Evolutionary conservation across 2,888 invertebrate species (phyloP).

Genomic region (Pyrrhosoma nymphula): DNA sequence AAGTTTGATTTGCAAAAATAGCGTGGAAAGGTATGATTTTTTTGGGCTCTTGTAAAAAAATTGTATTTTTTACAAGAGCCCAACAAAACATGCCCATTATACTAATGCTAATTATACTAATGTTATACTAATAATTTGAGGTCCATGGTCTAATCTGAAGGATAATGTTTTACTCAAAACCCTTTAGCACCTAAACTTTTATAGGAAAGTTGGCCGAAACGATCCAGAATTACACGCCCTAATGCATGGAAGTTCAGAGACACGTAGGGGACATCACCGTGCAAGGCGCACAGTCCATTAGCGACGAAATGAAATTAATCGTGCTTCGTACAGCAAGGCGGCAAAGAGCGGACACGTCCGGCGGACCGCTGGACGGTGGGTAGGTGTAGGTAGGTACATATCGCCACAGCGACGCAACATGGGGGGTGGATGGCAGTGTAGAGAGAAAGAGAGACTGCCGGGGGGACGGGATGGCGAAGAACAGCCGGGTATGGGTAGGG

Average conservation of each 20-base stretch:
- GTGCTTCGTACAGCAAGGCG: neutral
- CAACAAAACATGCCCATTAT: too few species aligned
- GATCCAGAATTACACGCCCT: neutral
- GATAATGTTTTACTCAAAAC: neutral
- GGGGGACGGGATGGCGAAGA: neutral
- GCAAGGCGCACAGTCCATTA: neutral
- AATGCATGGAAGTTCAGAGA: neutral
- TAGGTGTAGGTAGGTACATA: neutral
- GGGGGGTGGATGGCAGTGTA: neutral
- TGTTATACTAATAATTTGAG: too few species aligned
- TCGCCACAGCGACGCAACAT: constrained; percentile 16
- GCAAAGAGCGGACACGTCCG: neutral
- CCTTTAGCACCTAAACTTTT: neutral
- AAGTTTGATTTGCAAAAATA: too few species aligned
- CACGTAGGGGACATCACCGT: neutral
- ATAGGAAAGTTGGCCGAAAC: neutral
- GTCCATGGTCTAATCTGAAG: neutral
- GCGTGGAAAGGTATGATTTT: too few species aligned
- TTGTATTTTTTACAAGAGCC: too few species aligned
- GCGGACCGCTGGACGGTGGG: neutral
- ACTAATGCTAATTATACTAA: too few species aligned
- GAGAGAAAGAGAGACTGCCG: too few species aligned
- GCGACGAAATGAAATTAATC: constrained; percentile 5
- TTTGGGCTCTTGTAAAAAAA: too few species aligned
- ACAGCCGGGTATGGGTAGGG: neutral